Conservation (phyloP, 2,797 vertebrate genomes). For the Columba guinea region DNA sequence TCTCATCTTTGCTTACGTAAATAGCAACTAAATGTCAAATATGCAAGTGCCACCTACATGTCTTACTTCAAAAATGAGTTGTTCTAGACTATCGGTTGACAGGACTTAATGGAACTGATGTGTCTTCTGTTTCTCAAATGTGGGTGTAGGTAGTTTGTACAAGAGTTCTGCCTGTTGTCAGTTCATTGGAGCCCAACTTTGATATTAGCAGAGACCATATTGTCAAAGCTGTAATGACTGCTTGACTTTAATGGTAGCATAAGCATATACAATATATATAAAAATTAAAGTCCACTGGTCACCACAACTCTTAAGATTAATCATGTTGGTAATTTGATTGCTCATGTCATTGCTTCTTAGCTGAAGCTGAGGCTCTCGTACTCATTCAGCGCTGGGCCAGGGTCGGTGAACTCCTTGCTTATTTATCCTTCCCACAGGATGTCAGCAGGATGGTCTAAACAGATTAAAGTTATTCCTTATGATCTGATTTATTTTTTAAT, state of each 20-base stretch:
- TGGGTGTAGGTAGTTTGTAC: background rate
- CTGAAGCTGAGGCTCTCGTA: slow-evolving; percentile 13
- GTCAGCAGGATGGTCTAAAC: background rate
- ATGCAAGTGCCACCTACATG: background rate
- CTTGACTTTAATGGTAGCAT: slow-evolving; percentile 74
- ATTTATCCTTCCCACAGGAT: background rate
- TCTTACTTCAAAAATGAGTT: background rate
- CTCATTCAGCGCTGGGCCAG: background rate
- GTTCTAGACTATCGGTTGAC: background rate
- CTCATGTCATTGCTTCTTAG: slow-evolving; percentile 37
- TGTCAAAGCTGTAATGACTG: slow-evolving; percentile 70
- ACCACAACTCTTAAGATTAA: slow-evolving; percentile 55
- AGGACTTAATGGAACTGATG: background rate
- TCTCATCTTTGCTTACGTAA: background rate
- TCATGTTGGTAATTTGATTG: slow-evolving; percentile 69
- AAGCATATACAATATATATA: slow-evolving; percentile 65
- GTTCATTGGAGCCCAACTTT: slow-evolving; percentile 55
- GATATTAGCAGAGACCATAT: slow-evolving; percentile 68
- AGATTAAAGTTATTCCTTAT: background rate
- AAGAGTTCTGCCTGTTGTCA: slow-evolving; percentile 65
- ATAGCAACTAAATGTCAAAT: background rate
- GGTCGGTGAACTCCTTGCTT: background rate
- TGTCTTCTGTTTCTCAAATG: background rate
- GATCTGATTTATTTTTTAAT: background rate
- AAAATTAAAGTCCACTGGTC: slow-evolving; percentile 73